Evolutionary conservation across 1,140 invertebrate genomes (phyloP), one percentile per base, ranked within the genome.

Genomic region (Chymomyza costata): DNA sequence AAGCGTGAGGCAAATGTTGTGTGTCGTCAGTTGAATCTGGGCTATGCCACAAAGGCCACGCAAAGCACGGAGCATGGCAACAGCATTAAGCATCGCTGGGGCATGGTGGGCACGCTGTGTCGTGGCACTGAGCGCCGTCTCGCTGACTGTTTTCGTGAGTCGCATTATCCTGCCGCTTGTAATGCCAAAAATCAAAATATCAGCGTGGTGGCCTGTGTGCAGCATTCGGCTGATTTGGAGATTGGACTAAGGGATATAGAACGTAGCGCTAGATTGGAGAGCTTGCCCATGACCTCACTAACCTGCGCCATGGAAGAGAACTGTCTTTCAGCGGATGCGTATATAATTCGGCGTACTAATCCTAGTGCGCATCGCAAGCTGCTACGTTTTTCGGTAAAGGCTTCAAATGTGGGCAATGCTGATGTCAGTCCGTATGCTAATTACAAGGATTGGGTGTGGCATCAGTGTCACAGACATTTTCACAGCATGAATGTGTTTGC

Each of bases 401-500:
- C 96, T 5, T 87, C 93, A 7, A 99, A 99, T 86, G 90, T 91
- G 43, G 97, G 97, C 0, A 95, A 90, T 10, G 94, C 92, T 0
- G 95, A 97, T 70, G 98, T 98, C 82, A 89, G 93, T 54, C 96
- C 97, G 0, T 90, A 91, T 38, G 88, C 95, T 8, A 94, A 95
- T 0, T 97, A 97, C 84, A 91, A 94, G 83, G 87, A 95, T 10
- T 99, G 97, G 97, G 91, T 97, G 85, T 99, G 96, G 94, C 97
- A 99, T 86, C 91, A 95, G 85, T 99, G 97, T 87, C 97, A 70
- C 35, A 97, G 95, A 91, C 97, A 99, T 86, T 99, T 97, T 84
- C 97, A 99, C 87, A 97, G 96, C 82, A 98, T 99, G 96, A 95
- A 97, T 85, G 92, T 97, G 3, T 99, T 99, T 82, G 96, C 97